phyloP scores from a whole-genome alignment of 2,888 invertebrate genomes.

The Epicampocera succincta region DNA sequence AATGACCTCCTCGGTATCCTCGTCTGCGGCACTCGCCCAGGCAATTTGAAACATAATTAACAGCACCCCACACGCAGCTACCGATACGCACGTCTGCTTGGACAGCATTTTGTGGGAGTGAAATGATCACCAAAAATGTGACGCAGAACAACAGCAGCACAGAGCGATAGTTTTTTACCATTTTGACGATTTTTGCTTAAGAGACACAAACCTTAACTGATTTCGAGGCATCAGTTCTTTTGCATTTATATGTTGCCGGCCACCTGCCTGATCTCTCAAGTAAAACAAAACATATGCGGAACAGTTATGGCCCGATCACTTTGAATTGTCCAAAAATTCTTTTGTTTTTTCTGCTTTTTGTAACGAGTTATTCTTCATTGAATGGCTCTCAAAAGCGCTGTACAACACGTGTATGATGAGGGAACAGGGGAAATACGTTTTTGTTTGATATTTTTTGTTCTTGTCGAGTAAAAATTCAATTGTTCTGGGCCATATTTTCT shows the following conservation, averaged over 20 bases:
- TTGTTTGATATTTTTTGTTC: too few relatives aligned
- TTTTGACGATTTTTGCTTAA: background rate
- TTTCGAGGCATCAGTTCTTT: too few relatives aligned
- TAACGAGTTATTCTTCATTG: too few relatives aligned
- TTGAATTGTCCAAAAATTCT: too few relatives aligned
- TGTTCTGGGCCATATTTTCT: too few relatives aligned
- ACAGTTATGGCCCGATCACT: too few relatives aligned
- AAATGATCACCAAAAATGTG: slow-evolving; percentile 10
- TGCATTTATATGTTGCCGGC: background rate
- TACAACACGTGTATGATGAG: too few relatives aligned
- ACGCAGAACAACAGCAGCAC: background rate
- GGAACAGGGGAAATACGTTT: too few relatives aligned
- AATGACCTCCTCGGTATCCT: background rate
- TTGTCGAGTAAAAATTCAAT: too few relatives aligned
- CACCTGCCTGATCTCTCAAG: background rate
- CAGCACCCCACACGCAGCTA: background rate
- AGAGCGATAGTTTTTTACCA: background rate
- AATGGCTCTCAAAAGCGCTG: too few relatives aligned
- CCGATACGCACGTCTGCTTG: background rate
- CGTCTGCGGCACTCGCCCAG: background rate
- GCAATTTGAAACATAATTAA: background rate
- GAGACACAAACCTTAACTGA: too few relatives aligned
- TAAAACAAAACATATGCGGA: background rate
- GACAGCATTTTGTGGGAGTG: background rate
- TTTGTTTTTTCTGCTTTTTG: too few relatives aligned